phyloP scores from a whole-genome alignment of 1,140 invertebrate genomes.

The Drosophila guanche region DNA sequence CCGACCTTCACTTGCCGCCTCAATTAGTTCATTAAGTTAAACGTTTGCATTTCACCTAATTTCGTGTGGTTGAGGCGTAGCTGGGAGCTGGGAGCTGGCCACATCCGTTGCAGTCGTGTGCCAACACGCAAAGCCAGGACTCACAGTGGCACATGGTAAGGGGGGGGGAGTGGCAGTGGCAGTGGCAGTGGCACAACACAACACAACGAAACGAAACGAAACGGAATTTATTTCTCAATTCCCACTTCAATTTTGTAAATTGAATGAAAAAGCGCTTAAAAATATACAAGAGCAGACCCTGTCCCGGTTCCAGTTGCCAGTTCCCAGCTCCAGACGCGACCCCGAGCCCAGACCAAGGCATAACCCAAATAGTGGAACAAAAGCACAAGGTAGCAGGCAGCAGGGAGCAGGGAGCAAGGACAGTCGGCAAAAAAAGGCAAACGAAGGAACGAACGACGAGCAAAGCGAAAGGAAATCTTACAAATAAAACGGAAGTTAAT shows the following conservation, averaged over 20 bases:
- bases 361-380: constrained; percentile 74
- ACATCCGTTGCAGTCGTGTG: constrained; percentile 65
- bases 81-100: constrained; percentile 22
- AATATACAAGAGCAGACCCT: constrained; percentile 78
- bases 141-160: constrained; percentile 15
- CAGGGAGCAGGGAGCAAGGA: constrained; percentile 26
- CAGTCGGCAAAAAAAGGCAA: constrained; percentile 52
- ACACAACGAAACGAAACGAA: constrained; percentile 58
- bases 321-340: not conserved
- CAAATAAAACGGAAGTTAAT: constrained; percentile 83
- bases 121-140: constrained; percentile 53
- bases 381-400: constrained; percentile 44
- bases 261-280: constrained; percentile 83
- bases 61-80: constrained; percentile 44
- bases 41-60: constrained; percentile 83
- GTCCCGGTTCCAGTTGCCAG: not conserved
- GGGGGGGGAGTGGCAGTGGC: too few species aligned
- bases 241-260: constrained; percentile 83
- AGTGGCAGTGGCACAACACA: too few species aligned
- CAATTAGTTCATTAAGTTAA: constrained; percentile 81
- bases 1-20: constrained; percentile 73
- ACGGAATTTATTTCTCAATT: constrained; percentile 83
- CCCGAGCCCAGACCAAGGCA: constrained; percentile 39
- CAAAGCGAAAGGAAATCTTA: constrained; percentile 79
- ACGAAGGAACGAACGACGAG: constrained; percentile 56